Evolutionary conservation across 2,113 vertebrate species (phyloP), one percentile per base, ranked within the genome.

Genomic region (Hucho hucho): DNA sequence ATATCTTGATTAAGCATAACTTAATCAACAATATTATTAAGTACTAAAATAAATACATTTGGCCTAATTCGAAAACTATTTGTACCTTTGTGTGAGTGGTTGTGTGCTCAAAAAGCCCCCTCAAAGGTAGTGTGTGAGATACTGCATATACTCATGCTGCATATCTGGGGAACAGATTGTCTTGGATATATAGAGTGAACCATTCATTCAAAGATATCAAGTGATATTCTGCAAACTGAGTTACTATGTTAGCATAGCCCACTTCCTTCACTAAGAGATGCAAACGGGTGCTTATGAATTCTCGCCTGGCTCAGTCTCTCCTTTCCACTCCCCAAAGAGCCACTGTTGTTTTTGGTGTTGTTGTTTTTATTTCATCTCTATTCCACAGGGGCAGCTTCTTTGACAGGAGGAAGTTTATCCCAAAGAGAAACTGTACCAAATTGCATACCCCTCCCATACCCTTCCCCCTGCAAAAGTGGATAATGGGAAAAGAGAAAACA

Each of bases 401-500:
- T 58, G 25, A 79, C 72, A 77, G 73, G 49, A 28, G 25, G n/a
- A 47, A 58, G 70, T 61, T 73, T n/a, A 67, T 67, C 67, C 70
- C 3, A 69, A 76, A 72, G 46, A 79, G 25, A 77, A 79, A 81
- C 25, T 28, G 69, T 47, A 32, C 43, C 64, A 25, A 70, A 24
- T 11, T 3, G 16, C 29, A 29, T 56, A 26, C 28, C 28, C 64
- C 2, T 20, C 71, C 49, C 25, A 12, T 37, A 28, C 49, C 25
- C 37, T 63, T 32, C 67, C 18, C 59, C 20, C 43, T 47, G 59
- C 43, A 47, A 85, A 67, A 28, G 43, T 22, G 64, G 70, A 49
- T 83, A 58, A 85, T 78, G 67, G 43, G 70, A 63, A 70, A 76
- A 59, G 18, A 75, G 73, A 78, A 84, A 85, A 81, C 72, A 73